These are phyloP conservation scores for Alloscopus bannaensis DNA, from an alignment of 2,888 invertebrate genomes.

Conservation along the genomic window DNA sequence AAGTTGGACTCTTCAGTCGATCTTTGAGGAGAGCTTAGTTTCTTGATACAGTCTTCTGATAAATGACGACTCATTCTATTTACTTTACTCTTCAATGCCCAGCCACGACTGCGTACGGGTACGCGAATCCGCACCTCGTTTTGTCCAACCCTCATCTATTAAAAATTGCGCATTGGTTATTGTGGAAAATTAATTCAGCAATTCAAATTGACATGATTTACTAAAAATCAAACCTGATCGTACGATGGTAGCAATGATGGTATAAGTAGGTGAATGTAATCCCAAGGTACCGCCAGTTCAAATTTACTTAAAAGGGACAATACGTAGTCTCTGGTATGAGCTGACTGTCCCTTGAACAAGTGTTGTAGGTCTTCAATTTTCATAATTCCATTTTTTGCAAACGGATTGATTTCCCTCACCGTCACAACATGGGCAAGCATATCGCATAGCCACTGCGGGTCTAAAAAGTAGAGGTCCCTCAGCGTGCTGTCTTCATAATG, in stretches of 20 bases:
- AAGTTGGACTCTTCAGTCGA: slow-evolving; percentile 34
- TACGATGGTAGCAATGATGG: slow-evolving; percentile 91
- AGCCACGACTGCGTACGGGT: slow-evolving; percentile 82
- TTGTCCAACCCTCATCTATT: slow-evolving; percentile 72
- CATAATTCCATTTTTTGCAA: slow-evolving; percentile 95
- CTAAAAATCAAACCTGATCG: slow-evolving; percentile 79
- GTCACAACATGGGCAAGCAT: slow-evolving; percentile 98
- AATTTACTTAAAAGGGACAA: slow-evolving; percentile 96
- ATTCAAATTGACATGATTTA: slow-evolving; percentile 2
- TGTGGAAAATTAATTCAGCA: neutral
- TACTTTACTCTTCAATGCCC: slow-evolving; percentile 78
- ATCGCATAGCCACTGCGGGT: slow-evolving; percentile 99
- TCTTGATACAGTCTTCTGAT: slow-evolving; percentile 69
- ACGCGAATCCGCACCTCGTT: slow-evolving; percentile 75
- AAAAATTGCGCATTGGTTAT: neutral
- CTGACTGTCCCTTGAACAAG: slow-evolving; percentile 87
- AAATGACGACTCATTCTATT: slow-evolving; percentile 69
- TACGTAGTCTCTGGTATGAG: slow-evolving; percentile 85
- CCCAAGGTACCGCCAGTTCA: slow-evolving; percentile 98
- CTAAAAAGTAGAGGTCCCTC: slow-evolving; percentile 95
- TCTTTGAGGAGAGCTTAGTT: slow-evolving; percentile 40
- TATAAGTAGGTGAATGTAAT: slow-evolving; percentile 90
- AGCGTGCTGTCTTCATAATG: slow-evolving; percentile 96
- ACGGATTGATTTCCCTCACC: slow-evolving; percentile 88
- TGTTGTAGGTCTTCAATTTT: slow-evolving; percentile 93